phyloP scores from a whole-genome alignment of 2,113 vertebrate species.

The Toxotes jaculatrix region DNA sequence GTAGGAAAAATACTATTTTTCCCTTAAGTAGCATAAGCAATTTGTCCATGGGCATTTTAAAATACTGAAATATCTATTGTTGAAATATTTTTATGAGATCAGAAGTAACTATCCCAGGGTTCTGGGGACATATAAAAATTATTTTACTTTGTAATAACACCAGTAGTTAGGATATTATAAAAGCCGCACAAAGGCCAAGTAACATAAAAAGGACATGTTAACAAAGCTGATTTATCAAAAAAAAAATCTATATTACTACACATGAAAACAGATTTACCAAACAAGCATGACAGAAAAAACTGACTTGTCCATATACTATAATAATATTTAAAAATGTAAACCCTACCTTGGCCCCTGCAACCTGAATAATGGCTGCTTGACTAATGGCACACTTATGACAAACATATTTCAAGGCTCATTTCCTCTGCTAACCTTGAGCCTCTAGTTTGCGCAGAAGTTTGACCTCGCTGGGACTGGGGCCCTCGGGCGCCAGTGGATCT shows the following conservation, averaged over 20 bases:
- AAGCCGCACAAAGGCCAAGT: conserved; percentile 20
- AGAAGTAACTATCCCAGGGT: not conserved
- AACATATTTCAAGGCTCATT: conserved; percentile 65
- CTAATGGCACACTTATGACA: conserved; percentile 48
- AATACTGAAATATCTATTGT: not conserved
- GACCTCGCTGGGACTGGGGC: conserved; percentile 89
- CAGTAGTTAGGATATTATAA: not conserved
- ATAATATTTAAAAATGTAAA: not conserved
- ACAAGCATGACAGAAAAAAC: conserved; percentile 17
- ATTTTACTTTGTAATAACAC: not conserved
- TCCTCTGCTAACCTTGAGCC: conserved; percentile 90
- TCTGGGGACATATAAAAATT: not conserved
- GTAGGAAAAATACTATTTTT: not conserved
- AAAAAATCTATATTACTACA: not conserved
- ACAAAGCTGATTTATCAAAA: conserved; percentile 1
- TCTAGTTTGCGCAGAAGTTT: conserved; percentile 96
- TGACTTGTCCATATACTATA: not conserved
- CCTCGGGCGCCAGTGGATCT: conserved; percentile 88
- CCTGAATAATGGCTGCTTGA: conserved; percentile 39
- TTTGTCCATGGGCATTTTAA: not conserved
- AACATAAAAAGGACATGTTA: conserved; percentile 16
- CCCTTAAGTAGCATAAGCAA: not conserved
- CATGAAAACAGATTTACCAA: not conserved
- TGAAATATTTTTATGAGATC: not conserved
- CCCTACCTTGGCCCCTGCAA: not conserved